Evolutionary conservation across 2,888 invertebrate genomes (phyloP), one percentile per base, ranked within the genome.

Genomic region (Ferrisia virgata): DNA sequence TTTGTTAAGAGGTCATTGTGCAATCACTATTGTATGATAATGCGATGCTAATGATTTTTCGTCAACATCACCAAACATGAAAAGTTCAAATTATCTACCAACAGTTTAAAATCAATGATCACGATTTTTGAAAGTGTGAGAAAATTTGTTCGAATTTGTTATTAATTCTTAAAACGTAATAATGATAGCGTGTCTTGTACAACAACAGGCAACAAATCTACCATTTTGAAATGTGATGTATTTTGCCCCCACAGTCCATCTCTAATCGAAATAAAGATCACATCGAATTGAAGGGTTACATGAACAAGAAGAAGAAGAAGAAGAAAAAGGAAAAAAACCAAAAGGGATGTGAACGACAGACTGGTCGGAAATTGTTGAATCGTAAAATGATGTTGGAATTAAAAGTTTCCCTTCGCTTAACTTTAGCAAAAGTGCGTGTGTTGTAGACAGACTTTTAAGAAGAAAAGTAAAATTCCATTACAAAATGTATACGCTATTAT

Each of bases 341-440:
- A n/a, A n/a, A 80, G 80, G 80, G 80, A 80, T 80, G 80, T 80
- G 80, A 80, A 80, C 47, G 80, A 80, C 80, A 80, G 53, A 31
- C 43, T 53, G 53, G 80, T 80, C 80, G 80, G 80, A 80, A 80
- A 80, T 80, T 80, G 80, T 80, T 80, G 80, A 80, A 43, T 80
- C 43, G 80, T 53, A 80, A 80, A 80, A 80, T 80, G 43, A 80
- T 47, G 80, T 80, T 31, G 80, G 31, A 80, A 80, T 80, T 80
- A 80, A 80, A 80, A 80, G 80, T 80, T 80, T 80, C 80, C 80
- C 80, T 80, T 80, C 80, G 80, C 47, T 80, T 43, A 80, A 31
- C 80, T 80, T 18, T 22, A 28, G 47, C 53, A 80, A 80, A 40
- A 80, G 53, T 53, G 15, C 80, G 80, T 80, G 43, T 80, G 80